These are phyloP conservation scores for Chaetogeoica ovagalla DNA, from an alignment of 2,888 invertebrate genomes.

Conservation along the genomic window DNA sequence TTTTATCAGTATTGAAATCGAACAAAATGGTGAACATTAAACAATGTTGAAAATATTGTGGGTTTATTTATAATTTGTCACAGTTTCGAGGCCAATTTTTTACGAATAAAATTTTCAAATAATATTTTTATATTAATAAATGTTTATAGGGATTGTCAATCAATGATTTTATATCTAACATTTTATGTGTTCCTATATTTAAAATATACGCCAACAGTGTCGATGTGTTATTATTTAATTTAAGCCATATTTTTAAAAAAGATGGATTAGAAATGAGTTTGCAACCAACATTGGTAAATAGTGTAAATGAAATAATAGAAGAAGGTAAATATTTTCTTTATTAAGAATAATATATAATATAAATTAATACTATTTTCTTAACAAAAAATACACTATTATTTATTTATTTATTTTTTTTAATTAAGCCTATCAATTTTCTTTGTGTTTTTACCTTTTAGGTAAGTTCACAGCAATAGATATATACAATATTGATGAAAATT, in stretches of 20 bases:
- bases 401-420: no score
- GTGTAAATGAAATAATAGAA: neutral
- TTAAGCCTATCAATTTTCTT: neutral
- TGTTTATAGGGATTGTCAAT: conserved; percentile 22
- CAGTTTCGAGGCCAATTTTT: no score
- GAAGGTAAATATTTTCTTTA: neutral
- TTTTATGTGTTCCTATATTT: conserved; percentile 39
- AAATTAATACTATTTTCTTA: no score
- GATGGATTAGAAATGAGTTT: neutral
- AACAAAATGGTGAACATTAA: no score
- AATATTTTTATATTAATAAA: neutral
- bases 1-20: no score
- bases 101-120: neutral
- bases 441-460: neutral
- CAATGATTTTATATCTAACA: conserved; percentile 1
- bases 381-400: no score
- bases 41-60: no score
- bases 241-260: conserved; percentile 30
- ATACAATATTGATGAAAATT: conserved; percentile 17
- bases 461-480: conserved; percentile 32
- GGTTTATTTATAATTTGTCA: no score
- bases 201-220: neutral
- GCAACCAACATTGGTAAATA: neutral
- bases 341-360: no score
- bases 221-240: conserved; percentile 18